phyloP scores from a whole-genome alignment of 2,797 vertebrate genomes.

The Nasua narica region DNA sequence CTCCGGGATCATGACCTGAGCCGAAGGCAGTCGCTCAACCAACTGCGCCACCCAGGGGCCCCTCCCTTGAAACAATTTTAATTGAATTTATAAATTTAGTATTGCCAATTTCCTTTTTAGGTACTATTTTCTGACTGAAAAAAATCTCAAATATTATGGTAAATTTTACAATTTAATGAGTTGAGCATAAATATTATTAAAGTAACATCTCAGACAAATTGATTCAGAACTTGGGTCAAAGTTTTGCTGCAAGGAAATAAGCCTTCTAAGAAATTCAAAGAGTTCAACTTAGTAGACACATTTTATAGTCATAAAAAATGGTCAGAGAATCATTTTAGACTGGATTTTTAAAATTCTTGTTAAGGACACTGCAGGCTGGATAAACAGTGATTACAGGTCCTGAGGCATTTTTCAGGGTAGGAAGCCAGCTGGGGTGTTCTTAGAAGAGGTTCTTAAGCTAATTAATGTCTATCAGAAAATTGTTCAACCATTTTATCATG shows the following conservation, averaged over 20 bases:
- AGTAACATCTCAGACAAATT: background rate
- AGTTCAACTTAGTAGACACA: background rate
- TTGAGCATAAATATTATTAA: background rate
- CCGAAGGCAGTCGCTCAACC: too few species aligned
- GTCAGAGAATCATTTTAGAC: background rate
- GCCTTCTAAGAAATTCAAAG: background rate
- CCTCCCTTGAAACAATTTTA: background rate
- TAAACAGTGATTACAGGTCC: background rate
- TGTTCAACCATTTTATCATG: background rate
- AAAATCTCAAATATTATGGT: background rate
- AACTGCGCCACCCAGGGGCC: too few species aligned
- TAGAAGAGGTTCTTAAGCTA: slow-evolving; percentile 38
- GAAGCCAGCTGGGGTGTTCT: background rate
- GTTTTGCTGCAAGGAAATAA: background rate
- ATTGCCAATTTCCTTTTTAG: background rate
- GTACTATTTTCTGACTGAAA: background rate
- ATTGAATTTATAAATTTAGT: background rate
- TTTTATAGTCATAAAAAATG: background rate
- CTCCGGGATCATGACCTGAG: too few species aligned
- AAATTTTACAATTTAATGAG: background rate
- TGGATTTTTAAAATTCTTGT: slow-evolving; percentile 29
- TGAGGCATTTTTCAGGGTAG: background rate
- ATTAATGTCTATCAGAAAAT: slow-evolving; percentile 41
- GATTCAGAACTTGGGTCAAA: background rate
- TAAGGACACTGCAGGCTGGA: background rate